Percentiles rank a stretch among this genome's conserved stretches.
Evolutionary conservation across 1,140 invertebrate species (phyloP).

Genomic region (silkworm (Bombyx mori)): ASM3026992v2 NC_085116.1:8961001-8961500

Average conservation of each 20-base stretch:
- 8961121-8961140: too few relatives aligned
- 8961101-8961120: too few relatives aligned
- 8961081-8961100: too few relatives aligned
- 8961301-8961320: constrained; percentile 95
- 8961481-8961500: too few relatives aligned
- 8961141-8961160: constrained; percentile 58
- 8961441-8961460: constrained; percentile 77
- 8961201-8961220: constrained; percentile 97
- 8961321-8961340: constrained; percentile 88
- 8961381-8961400: constrained; percentile 85
- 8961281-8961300: constrained; percentile 89
- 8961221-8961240: constrained; percentile 94
- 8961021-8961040: too few relatives aligned
- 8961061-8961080: too few relatives aligned
- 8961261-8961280: constrained; percentile 78
- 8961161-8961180: constrained; percentile 87
- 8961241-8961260: constrained; percentile 82
- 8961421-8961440: constrained; percentile 79
- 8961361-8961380: constrained; percentile 87
- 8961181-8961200: constrained; percentile 94
- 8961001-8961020: too few relatives aligned
- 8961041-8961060: too few relatives aligned
- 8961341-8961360: constrained; percentile 90
- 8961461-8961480: background rate
- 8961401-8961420: constrained; percentile 86